A percentile compares a stretch with the other conserved stretches of the same genome.
Conservation (phyloP, 1,140 invertebrate species). For the Bombus superbus region DNA sequence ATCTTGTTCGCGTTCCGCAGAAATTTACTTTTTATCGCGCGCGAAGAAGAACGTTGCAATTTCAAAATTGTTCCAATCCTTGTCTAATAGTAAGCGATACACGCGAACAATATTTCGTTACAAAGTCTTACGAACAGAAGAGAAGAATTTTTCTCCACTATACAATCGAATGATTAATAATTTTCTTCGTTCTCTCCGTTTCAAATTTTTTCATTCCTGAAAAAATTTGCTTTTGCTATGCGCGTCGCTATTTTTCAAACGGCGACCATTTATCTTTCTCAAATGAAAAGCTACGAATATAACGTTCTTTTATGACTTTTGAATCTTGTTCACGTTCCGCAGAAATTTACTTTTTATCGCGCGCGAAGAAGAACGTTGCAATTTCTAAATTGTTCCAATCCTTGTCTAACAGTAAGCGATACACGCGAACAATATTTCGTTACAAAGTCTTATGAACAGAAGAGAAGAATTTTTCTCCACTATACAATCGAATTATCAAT, state of each 20-base stretch:
- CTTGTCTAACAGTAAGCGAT: not conserved
- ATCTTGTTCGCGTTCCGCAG: not conserved
- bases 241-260: too few species aligned
- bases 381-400: not conserved
- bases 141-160: not conserved
- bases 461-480: not conserved
- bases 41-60: too few species aligned
- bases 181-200: too few species aligned
- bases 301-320: too few species aligned
- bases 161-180: too few species aligned
- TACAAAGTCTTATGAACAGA: not conserved
- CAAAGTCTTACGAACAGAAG: not conserved
- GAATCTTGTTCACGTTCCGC: too few species aligned
- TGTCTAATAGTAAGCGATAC: not conserved
- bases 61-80: not conserved
- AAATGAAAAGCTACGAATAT: not conserved
- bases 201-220: too few species aligned
- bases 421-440: not conserved
- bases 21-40: too few species aligned
- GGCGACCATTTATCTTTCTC: fast-evolving
- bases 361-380: too few species aligned
- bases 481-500: too few species aligned
- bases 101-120: not conserved
- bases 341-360: too few species aligned
- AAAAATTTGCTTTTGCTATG: not conserved